Evolutionary conservation across 2,113 vertebrate genomes (phyloP).

Genomic region (Elephas maximus): DNA sequence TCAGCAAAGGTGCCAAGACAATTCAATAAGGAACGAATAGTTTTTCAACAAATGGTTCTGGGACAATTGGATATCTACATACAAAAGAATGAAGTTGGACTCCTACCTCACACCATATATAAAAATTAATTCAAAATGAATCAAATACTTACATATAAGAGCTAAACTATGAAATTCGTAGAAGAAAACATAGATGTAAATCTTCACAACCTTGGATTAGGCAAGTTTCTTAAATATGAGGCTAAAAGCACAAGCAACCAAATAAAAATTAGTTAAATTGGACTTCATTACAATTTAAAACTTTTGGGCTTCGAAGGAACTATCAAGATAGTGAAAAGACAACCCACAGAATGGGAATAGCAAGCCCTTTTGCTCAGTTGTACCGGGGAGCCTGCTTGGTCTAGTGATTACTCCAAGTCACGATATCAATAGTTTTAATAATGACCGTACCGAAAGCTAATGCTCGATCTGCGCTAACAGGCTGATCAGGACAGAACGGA

Average conservation of each 20-base stretch:
- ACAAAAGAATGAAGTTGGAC: neutral
- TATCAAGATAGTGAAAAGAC: neutral
- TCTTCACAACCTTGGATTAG: neutral
- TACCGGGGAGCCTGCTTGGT: neutral
- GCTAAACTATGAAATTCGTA: neutral
- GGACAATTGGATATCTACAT: neutral
- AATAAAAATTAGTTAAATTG: neutral
- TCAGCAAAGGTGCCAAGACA: neutral
- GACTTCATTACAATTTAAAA: neutral
- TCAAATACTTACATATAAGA: neutral
- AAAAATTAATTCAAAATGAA: neutral
- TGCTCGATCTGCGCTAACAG: neutral
- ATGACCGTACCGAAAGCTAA: neutral
- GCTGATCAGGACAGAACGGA: neutral
- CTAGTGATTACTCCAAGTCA: neutral
- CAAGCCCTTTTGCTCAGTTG: neutral
- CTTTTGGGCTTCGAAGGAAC: neutral
- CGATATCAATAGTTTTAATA: neutral
- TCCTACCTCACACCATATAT: neutral
- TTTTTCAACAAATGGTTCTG: neutral
- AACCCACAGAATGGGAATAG: neutral
- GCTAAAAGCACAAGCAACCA: neutral
- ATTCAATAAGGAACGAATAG: neutral
- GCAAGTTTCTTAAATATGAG: neutral
- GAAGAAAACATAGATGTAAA: neutral